Evolutionary conservation across 1,140 invertebrate genomes (phyloP).

Genomic region (Orussus abietinus): DNA sequence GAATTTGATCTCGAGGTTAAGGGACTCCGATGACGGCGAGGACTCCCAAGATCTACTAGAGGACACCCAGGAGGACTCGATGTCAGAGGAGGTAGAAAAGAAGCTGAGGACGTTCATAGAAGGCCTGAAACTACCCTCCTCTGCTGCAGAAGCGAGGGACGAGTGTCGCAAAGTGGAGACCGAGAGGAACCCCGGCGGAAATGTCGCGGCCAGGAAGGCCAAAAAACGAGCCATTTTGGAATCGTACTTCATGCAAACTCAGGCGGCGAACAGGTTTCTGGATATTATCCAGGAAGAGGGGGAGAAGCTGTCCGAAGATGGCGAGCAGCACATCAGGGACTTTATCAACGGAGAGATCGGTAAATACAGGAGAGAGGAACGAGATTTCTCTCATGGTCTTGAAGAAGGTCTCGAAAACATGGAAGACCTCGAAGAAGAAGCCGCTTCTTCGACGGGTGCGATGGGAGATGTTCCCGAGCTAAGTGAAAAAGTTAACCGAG

Average conservation of each 20-base stretch:
- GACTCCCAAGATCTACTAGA: slow-evolving; percentile 4
- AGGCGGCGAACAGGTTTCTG: slow-evolving; percentile 57
- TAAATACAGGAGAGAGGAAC: slow-evolving; percentile 52
- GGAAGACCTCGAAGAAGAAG: too few species aligned
- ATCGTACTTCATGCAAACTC: slow-evolving; percentile 53
- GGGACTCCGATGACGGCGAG: slow-evolving; percentile 47
- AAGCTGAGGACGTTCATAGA: slow-evolving; percentile 57
- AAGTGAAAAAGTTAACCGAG: slow-evolving; percentile 29
- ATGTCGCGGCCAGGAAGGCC: slow-evolving; percentile 37
- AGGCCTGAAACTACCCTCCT: slow-evolving; percentile 55
- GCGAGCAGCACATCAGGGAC: slow-evolving; percentile 45
- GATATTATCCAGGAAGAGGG: slow-evolving; percentile 68
- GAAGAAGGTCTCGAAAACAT: too few species aligned
- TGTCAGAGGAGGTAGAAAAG: slow-evolving; percentile 51
- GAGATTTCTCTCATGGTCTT: too few species aligned
- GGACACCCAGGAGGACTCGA: slow-evolving; percentile 20
- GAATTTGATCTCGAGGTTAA: slow-evolving; percentile 36
- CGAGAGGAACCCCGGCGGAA: slow-evolving; percentile 29
- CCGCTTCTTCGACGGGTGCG: too few species aligned
- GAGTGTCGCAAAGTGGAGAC: slow-evolving; percentile 12
- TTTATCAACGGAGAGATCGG: slow-evolving; percentile 52
- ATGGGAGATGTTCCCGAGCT: slow-evolving; percentile 20
- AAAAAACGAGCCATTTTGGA: slow-evolving; percentile 58
- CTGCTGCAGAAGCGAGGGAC: slow-evolving; percentile 31
- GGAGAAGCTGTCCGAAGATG: slow-evolving; percentile 32